Conservation (phyloP, 30 jellyfish, hydroid and myxozoan species). For the Morbakka virulenta region DNA sequence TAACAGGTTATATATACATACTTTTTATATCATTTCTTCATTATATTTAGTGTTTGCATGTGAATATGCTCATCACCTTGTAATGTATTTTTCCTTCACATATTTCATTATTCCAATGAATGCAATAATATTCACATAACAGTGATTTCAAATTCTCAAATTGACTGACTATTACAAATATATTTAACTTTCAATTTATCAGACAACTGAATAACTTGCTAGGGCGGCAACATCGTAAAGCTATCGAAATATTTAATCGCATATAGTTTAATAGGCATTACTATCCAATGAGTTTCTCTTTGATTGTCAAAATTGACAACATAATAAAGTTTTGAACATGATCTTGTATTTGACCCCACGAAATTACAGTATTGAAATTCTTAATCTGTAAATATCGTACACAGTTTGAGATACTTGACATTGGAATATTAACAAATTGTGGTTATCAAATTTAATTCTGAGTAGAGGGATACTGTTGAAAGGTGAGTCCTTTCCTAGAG, state of each 20-base stretch:
- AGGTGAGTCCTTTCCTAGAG: no score
- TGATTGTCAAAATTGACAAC: slow-evolving; percentile 6
- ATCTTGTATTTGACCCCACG: no score
- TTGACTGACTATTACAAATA: slow-evolving; percentile 1
- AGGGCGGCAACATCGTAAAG: slow-evolving; percentile 1
- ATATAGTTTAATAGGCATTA: not conserved
- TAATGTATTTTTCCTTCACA: slow-evolving; percentile 5
- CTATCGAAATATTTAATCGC: not conserved
- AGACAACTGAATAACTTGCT: slow-evolving; percentile 4
- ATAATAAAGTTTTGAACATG: no score
- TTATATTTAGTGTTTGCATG: not conserved
- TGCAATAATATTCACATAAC: slow-evolving; percentile 25
- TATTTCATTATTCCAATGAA: slow-evolving; percentile 7
- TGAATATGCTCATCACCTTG: slow-evolving; percentile 4
- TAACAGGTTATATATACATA: not conserved
- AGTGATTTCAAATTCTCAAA: slow-evolving; percentile 3
- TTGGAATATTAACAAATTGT: no score
- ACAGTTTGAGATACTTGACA: no score
- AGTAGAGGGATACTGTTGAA: no score
- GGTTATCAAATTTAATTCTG: no score
- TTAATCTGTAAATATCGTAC: no score
- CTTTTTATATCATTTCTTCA: not conserved
- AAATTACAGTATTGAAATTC: no score
- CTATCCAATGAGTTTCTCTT: slow-evolving; percentile 9
- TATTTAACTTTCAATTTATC: no score